Evolutionary conservation across 2,113 vertebrate genomes (phyloP).

Genomic region (Aphyosemion australe): DNA sequence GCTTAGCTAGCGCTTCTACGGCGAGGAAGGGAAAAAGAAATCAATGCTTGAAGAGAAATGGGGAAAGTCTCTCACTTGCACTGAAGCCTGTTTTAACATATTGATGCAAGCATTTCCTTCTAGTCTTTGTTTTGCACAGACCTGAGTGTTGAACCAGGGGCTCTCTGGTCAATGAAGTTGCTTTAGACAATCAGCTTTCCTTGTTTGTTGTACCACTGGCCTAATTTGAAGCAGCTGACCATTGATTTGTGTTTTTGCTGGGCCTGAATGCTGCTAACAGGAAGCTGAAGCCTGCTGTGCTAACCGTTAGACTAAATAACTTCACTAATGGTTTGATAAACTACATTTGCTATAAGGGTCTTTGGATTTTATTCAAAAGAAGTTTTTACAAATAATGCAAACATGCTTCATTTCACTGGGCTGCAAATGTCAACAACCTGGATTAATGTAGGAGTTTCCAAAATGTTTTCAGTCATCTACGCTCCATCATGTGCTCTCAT

Average conservation of each 20-base stretch:
- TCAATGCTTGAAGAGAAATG: conserved; percentile 26
- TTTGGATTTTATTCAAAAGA: no score
- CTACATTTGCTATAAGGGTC: no score
- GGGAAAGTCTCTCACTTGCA: conserved; percentile 4
- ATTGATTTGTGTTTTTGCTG: conserved; percentile 24
- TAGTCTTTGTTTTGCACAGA: conserved; percentile 6
- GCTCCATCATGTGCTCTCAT: no score
- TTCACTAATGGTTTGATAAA: no score
- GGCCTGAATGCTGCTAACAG: conserved; percentile 6
- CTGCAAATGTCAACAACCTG: no score
- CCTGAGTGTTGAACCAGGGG: conserved; percentile 17
- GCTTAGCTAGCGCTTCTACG: conserved; percentile 44
- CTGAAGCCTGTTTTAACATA: conserved; percentile 32
- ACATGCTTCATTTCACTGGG: no score
- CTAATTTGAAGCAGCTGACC: conserved; percentile 21
- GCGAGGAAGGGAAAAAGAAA: conserved; percentile 2
- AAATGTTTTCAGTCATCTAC: no score
- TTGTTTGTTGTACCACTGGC: conserved; percentile 13
- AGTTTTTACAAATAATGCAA: no score
- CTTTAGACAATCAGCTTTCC: conserved; percentile 21
- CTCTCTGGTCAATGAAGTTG: conserved; percentile 13
- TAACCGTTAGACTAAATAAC: no score
- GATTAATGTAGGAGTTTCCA: no score
- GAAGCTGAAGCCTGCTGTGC: background rate
- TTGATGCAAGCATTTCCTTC: conserved; percentile 17